Evolutionary conservation across 2,888 invertebrate genomes (phyloP).

Genomic region (Tryphoninae sp.): DNA sequence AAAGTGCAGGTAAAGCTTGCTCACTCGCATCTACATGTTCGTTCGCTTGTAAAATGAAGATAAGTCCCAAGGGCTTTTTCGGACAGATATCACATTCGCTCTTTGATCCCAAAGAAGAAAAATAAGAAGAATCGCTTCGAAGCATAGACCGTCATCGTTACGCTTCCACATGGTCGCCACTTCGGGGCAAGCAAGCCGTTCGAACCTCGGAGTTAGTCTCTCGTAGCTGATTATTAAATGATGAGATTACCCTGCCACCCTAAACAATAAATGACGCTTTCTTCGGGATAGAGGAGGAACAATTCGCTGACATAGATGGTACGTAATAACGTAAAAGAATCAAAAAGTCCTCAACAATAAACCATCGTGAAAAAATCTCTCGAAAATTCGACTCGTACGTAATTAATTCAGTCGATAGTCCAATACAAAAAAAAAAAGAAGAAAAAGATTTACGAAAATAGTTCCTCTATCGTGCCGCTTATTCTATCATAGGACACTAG

Average conservation of each 20-base stretch:
- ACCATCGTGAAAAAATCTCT: conserved; percentile 21
- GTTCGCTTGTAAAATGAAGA: conserved; percentile 47
- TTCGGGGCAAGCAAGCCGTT: conserved; percentile 57
- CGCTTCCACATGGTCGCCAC: conserved; percentile 34
- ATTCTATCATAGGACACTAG: conserved; percentile 38
- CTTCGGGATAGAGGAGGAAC: conserved; percentile 3
- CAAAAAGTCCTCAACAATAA: neutral
- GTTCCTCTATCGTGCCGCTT: conserved; percentile 65
- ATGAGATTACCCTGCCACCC: conserved; percentile 51
- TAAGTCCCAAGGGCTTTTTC: conserved; percentile 1
- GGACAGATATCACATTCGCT: conserved; percentile 10
- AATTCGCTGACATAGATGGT: neutral
- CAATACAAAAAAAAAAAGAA: conserved; percentile 36
- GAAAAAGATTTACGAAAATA: conserved; percentile 50
- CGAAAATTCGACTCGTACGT: conserved; percentile 50
- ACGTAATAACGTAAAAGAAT: neutral
- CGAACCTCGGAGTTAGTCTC: conserved; percentile 58
- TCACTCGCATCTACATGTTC: conserved; percentile 38
- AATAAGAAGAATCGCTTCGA: conserved; percentile 47
- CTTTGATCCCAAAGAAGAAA: neutral
- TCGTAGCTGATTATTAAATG: conserved; percentile 44
- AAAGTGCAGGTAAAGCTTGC: conserved; percentile 15
- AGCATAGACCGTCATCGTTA: conserved; percentile 44
- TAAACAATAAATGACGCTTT: conserved; percentile 31
- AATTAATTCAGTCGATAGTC: conserved; percentile 54